phyloP scores from a whole-genome alignment of 2,797 vertebrate genomes.

The Scolopax bukidnonensis region DNA sequence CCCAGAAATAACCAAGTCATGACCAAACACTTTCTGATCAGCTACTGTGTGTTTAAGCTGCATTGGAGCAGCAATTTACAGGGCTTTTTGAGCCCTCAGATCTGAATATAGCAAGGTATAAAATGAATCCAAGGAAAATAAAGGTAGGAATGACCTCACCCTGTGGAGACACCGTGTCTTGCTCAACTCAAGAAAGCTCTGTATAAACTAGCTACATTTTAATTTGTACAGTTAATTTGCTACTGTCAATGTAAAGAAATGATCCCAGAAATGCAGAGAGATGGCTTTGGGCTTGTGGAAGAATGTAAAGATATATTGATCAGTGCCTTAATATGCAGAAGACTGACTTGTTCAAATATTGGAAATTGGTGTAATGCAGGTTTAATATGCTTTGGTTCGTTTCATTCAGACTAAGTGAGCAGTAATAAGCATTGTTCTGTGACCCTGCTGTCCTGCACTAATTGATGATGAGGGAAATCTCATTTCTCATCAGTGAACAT shows the following conservation, averaged over 20 bases:
- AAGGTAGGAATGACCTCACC: conserved; percentile 59
- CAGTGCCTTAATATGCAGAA: neutral
- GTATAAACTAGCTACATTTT: neutral
- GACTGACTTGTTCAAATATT: neutral
- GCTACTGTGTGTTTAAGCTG: neutral
- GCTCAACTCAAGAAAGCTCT: neutral
- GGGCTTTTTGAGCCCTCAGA: neutral
- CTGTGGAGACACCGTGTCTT: conserved; percentile 32
- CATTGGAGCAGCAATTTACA: neutral
- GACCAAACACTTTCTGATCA: neutral
- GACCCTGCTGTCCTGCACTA: neutral
- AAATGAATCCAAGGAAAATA: conserved; percentile 61
- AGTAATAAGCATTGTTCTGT: neutral
- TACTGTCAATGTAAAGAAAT: neutral
- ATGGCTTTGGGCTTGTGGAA: neutral
- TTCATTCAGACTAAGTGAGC: neutral
- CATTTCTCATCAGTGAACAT: neutral
- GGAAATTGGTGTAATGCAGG: neutral
- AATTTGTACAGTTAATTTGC: neutral
- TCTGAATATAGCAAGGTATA: neutral
- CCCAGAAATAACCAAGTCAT: neutral
- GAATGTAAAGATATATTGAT: neutral
- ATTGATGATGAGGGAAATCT: neutral
- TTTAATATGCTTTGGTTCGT: neutral
- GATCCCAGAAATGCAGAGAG: neutral